Evolutionary conservation across 2,888 invertebrate genomes (phyloP).

Genomic region (Dexiosoma caninum): DNA sequence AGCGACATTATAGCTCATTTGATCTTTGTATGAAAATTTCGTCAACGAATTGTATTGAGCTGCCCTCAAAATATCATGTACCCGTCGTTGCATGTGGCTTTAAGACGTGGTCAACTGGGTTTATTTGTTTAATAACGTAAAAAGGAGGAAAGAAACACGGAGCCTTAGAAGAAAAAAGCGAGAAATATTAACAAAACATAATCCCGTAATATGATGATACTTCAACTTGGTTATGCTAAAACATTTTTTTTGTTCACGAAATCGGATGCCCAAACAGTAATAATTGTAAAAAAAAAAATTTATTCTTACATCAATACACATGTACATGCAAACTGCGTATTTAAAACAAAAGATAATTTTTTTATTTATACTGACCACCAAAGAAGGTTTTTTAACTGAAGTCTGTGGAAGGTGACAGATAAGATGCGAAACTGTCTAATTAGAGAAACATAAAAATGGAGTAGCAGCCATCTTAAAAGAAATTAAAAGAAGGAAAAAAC

Average conservation of each 20-base stretch:
- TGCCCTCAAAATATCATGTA: too few species aligned
- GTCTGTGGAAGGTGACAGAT: background rate
- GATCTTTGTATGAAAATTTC: too few species aligned
- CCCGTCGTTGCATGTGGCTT: too few species aligned
- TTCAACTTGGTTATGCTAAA: conserved; percentile 58
- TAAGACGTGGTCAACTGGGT: too few species aligned
- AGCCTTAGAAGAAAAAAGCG: conserved; percentile 19
- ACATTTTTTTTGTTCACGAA: conserved; percentile 19
- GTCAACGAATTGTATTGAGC: too few species aligned
- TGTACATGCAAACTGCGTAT: conserved; percentile 6
- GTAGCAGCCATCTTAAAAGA: too few species aligned
- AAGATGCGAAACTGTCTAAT: conserved; percentile 28
- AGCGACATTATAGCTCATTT: too few species aligned
- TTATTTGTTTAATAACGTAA: conserved; percentile 39
- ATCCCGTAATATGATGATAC: conserved; percentile 61
- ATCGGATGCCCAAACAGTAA: conserved; percentile 44
- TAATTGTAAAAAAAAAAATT: conserved; percentile 55
- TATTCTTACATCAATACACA: too few species aligned
- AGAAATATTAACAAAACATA: conserved; percentile 53
- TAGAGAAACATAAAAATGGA: background rate
- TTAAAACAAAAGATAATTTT: conserved; percentile 31
- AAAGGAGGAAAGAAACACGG: conserved; percentile 27
- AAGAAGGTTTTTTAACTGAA: conserved; percentile 20
- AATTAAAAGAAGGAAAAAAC: too few species aligned
- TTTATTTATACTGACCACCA: conserved; percentile 50